Base-by-base conservation (phyloP, 1,140 invertebrate species). In the Paracyclopina nana region DNA sequence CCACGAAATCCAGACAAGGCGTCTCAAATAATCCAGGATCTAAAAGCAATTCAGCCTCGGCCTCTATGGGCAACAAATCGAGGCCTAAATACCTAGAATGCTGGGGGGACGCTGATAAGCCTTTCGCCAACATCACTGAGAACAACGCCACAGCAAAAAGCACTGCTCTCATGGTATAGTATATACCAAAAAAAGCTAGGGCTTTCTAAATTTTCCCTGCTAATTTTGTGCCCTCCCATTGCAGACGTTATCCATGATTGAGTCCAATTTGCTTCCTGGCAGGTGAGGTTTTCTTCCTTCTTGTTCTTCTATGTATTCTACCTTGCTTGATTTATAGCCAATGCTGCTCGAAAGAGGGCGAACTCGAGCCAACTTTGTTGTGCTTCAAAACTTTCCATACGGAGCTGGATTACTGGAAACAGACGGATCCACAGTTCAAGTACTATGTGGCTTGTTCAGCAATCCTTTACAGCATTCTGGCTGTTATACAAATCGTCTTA, bases 81-180 rank as follows among this genome's bases (percentile, higher is more conserved):
- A 22, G 28, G 16, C 45, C 82, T 1, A 90, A 90, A 63, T 88
- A 86, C 59, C 79, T 90, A 16, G 85, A 90, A 62, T 85, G 81
- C 58, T 91, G 85, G 85, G 85, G 84, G 1, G n/a, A n/a, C n/a
- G 83, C 85, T 3, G 85, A 90, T 61, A 86, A 88, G 62, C 86
- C 86, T 1, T 92, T 92, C 62, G 82, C 85, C 9, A 90, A 90
- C 62, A 86, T 90, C 44, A 78, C 82, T 1, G 83, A 87, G 61
- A 78, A 77, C 14, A 86, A 82, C n/a, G 70, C 90, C 46, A 48
- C 45, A 12, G 84, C 84, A 1, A 88, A 88, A 64, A 87, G 88
- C 63, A 85, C 90, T 58, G 82, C 83, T 54, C 69, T 87, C 46
- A 86, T 82, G 57, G 86, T 91, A 68, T n/a, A 77, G 72, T 61